A percentile compares a stretch with the other conserved stretches of the same genome.
These are phyloP conservation scores for Carapus acus DNA, from an alignment of 2,797 vertebrate genomes.

Conservation along the genomic window DNA sequence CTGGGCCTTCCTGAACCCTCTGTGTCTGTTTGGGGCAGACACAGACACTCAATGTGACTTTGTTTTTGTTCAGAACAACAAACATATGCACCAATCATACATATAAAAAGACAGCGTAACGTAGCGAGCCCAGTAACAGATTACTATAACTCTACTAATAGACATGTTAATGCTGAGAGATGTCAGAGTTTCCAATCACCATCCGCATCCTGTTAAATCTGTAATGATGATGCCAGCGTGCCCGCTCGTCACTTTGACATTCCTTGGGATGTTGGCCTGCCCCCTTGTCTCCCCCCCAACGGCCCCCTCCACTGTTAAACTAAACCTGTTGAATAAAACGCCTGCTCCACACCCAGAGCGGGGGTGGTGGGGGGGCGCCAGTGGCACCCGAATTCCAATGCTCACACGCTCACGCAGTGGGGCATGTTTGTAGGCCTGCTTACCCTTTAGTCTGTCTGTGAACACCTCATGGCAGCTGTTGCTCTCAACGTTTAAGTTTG, in stretches of 20 bases:
- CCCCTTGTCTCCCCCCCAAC: conserved; percentile 21
- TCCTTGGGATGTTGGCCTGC: not conserved
- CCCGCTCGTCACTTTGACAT: not conserved
- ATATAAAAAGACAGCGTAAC: too few species aligned
- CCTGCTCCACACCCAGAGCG: conserved; percentile 49
- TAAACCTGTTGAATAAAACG: conserved; percentile 35
- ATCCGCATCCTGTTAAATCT: too few species aligned
- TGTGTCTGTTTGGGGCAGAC: not conserved
- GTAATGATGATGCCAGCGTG: not conserved
- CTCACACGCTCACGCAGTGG: conserved; percentile 21
- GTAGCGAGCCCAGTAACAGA: too few species aligned
- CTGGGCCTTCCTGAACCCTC: conserved; percentile 34
- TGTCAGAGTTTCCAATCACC: too few species aligned
- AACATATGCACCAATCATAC: too few species aligned
- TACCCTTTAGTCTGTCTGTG: conserved; percentile 31
- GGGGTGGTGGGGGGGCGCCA: conserved; percentile 33
- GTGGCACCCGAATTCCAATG: conserved; percentile 52
- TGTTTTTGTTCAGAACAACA: too few species aligned
- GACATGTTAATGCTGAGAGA: too few species aligned
- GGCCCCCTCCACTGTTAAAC: conserved; percentile 16
- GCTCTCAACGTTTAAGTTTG: conserved; percentile 30
- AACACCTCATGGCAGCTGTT: conserved; percentile 57
- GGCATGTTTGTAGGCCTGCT: conserved; percentile 41
- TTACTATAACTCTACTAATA: too few species aligned
- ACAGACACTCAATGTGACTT: conserved; percentile 27